Percentiles rank a stretch among this genome's conserved stretches.
Conservation (phyloP, 1,140 invertebrate genomes). For the Bombus terrestris region DNA sequence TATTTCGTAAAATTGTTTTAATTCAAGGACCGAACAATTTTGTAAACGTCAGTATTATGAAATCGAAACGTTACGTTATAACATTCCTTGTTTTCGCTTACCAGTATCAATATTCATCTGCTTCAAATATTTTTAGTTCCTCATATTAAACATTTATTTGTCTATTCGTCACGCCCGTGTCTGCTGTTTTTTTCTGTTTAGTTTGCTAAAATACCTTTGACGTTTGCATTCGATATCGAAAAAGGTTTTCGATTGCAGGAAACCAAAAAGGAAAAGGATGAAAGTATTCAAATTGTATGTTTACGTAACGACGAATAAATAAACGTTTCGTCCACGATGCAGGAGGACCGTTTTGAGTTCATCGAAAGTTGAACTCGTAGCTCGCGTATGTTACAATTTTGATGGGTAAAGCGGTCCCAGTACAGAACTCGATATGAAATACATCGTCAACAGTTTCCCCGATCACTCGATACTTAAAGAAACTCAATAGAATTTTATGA, state of each 20-base stretch:
- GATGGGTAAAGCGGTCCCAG: background rate
- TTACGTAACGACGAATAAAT: background rate
- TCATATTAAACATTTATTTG: background rate
- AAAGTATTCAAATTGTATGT: background rate
- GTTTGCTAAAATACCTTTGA: background rate
- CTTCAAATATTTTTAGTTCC: background rate
- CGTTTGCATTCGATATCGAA: constrained; percentile 1
- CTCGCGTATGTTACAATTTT: background rate
- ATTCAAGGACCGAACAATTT: background rate
- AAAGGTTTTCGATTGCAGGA: background rate
- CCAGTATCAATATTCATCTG: background rate
- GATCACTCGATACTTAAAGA: constrained; percentile 24
- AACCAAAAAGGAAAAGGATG: too few species aligned
- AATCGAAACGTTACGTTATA: background rate
- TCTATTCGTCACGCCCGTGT: background rate
- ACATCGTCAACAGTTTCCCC: background rate
- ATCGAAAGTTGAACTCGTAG: background rate
- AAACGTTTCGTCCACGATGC: background rate
- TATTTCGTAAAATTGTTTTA: too few species aligned
- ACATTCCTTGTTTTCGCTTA: background rate
- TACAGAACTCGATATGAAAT: constrained; percentile 6
- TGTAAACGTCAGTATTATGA: background rate
- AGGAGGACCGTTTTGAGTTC: background rate
- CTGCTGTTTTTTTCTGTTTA: background rate
- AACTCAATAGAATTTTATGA: constrained; percentile 42